Percentiles rank a stretch among this genome's conserved stretches.
phyloP scores from a whole-genome alignment of 2,113 vertebrate genomes.

The Odocoileus hemionus region DNA sequence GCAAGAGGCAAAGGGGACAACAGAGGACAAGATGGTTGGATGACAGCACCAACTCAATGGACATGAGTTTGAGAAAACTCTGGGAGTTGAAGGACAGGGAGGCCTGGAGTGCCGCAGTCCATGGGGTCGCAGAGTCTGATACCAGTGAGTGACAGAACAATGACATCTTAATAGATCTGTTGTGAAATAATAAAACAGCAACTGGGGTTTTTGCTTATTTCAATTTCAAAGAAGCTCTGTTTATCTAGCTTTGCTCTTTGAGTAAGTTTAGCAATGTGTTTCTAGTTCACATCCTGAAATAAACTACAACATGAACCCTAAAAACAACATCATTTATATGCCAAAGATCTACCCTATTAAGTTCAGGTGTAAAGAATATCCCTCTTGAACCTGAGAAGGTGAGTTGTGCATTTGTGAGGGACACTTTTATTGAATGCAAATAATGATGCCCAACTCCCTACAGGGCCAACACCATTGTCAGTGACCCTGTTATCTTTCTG shows the following conservation, averaged over 20 bases:
- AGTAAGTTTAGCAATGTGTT: background rate
- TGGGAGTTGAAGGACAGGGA: background rate
- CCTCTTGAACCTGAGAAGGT: background rate
- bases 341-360: background rate
- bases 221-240: background rate
- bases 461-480: background rate
- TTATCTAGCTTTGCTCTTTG: background rate
- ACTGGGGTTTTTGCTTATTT: background rate
- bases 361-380: background rate
- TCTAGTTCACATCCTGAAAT: background rate
- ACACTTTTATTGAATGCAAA: background rate
- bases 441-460: background rate
- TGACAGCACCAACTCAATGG: background rate
- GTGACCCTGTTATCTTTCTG: background rate
- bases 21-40: background rate
- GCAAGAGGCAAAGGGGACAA: background rate
- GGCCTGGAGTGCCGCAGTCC: background rate
- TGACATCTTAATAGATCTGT: background rate
- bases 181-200: background rate
- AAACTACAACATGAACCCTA: background rate
- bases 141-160: background rate
- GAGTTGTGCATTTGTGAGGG: background rate
- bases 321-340: background rate
- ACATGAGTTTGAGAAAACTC: background rate
- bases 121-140: background rate